Conservation (phyloP, 2,888 invertebrate species). For the Drosophila quinaria region DNA sequence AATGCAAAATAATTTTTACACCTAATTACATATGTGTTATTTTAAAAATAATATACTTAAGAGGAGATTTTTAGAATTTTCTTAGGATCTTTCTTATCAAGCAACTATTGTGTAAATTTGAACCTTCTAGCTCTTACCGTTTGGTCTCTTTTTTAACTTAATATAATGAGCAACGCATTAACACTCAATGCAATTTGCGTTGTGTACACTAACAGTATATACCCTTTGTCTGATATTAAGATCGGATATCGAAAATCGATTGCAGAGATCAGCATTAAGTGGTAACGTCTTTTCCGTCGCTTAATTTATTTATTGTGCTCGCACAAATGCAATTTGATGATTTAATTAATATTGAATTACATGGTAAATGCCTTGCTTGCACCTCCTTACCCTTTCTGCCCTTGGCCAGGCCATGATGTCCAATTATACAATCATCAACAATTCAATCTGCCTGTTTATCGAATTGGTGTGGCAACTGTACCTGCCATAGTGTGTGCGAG, state of each 20-base stretch:
- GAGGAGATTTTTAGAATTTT: too few relatives aligned
- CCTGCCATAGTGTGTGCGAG: slow-evolving; percentile 18
- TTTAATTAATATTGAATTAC: slow-evolving; percentile 79
- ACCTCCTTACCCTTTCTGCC: not conserved
- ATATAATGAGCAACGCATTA: too few relatives aligned
- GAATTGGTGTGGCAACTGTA: slow-evolving; percentile 28
- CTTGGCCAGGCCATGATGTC: slow-evolving; percentile 5
- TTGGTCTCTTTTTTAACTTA: not conserved
- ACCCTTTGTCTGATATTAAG: slow-evolving; percentile 7
- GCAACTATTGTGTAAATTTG: not conserved
- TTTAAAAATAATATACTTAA: too few relatives aligned
- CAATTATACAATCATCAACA: slow-evolving; percentile 72
- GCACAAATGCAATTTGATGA: slow-evolving; percentile 72
- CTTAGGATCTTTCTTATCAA: too few relatives aligned
- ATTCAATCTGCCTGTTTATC: slow-evolving; percentile 41
- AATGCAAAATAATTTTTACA: too few relatives aligned
- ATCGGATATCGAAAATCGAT: slow-evolving; percentile 53
- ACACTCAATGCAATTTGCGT: too few relatives aligned
- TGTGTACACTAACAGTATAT: slow-evolving; percentile 17
- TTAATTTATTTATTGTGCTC: slow-evolving; percentile 75
- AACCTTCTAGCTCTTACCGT: not conserved
- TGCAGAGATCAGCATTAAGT: slow-evolving; percentile 70
- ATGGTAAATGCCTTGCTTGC: slow-evolving; percentile 38
- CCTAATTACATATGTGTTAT: too few relatives aligned
- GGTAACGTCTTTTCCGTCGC: slow-evolving; percentile 41